Percentiles rank a stretch among this genome's conserved stretches.
Evolutionary conservation across 2,113 vertebrate species (phyloP).

Genomic region (Ammodytes dubius): DNA sequence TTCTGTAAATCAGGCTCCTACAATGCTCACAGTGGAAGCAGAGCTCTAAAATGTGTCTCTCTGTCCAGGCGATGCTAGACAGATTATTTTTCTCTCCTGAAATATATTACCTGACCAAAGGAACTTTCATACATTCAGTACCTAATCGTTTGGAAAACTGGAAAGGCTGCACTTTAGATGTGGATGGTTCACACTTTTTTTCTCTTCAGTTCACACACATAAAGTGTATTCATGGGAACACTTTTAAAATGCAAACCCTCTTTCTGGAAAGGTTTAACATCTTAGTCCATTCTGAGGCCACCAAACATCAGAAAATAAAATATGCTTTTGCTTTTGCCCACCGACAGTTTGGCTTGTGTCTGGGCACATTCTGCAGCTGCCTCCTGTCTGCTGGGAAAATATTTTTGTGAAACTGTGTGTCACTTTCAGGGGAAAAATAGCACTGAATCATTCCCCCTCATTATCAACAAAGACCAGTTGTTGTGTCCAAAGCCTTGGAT

Average conservation of each 20-base stretch:
- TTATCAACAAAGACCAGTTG: not conserved
- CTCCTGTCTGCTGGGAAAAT: slow-evolving; percentile 22
- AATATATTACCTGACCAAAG: not conserved
- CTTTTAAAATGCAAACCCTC: not conserved
- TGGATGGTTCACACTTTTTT: not conserved
- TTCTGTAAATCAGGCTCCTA: not conserved
- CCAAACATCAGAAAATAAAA: slow-evolving; percentile 33
- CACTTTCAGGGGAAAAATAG: not conserved
- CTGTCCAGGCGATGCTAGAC: not conserved
- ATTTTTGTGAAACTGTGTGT: slow-evolving; percentile 37
- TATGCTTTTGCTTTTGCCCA: slow-evolving; percentile 33
- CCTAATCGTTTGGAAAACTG: not conserved
- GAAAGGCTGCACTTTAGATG: not conserved
- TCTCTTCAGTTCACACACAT: not conserved
- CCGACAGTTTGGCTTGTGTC: slow-evolving; percentile 37
- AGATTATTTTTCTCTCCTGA: not conserved
- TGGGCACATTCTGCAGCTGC: slow-evolving; percentile 29
- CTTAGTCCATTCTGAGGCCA: slow-evolving; percentile 28
- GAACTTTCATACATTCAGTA: too few species aligned
- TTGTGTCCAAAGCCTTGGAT: not conserved
- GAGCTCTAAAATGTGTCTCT: not conserved
- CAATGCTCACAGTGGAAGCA: not conserved
- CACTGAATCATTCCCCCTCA: not conserved
- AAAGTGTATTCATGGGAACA: not conserved
- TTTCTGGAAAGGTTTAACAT: slow-evolving; percentile 34